These are phyloP conservation scores for Pangasius sanitwongsei DNA, from an alignment of 2,797 vertebrate genomes.

Conservation along the genomic window DNA sequence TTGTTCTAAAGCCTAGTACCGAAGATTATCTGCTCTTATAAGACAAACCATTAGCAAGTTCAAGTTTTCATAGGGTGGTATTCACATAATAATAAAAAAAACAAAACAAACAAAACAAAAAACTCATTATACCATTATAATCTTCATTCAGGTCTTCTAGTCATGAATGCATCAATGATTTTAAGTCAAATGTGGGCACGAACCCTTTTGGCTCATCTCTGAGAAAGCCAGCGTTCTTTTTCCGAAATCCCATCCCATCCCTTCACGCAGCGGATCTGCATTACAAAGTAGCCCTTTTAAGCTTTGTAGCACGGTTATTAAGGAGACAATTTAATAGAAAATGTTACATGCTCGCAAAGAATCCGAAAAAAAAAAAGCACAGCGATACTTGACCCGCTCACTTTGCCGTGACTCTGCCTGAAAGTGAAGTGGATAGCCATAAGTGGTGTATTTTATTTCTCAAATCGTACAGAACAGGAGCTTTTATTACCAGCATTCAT, in stretches of 20 bases:
- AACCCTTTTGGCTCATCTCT: neutral
- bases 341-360: conserved; percentile 8
- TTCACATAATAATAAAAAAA: neutral
- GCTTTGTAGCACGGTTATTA: conserved; percentile 32
- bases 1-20: conserved; percentile 40
- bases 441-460: neutral
- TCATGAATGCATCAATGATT: conserved; percentile 22
- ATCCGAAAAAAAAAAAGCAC: neutral
- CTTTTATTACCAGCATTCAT: neutral
- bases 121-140: neutral
- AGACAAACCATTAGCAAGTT: conserved; percentile 43
- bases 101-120: neutral
- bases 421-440: neutral
- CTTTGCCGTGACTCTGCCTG: neutral
- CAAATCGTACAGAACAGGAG: neutral
- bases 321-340: conserved; percentile 25
- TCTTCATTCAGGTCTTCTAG: conserved; percentile 6
- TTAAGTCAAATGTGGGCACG: conserved; percentile 2
- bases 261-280: neutral
- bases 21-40: conserved; percentile 37
- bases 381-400: neutral
- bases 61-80: conserved; percentile 46
- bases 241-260: neutral
- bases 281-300: conserved; percentile 51
- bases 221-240: neutral